Evolutionary conservation across 2,113 vertebrate species (phyloP), one percentile per base, ranked within the genome.

Genomic region (Andinoacara biseriatus): DNA sequence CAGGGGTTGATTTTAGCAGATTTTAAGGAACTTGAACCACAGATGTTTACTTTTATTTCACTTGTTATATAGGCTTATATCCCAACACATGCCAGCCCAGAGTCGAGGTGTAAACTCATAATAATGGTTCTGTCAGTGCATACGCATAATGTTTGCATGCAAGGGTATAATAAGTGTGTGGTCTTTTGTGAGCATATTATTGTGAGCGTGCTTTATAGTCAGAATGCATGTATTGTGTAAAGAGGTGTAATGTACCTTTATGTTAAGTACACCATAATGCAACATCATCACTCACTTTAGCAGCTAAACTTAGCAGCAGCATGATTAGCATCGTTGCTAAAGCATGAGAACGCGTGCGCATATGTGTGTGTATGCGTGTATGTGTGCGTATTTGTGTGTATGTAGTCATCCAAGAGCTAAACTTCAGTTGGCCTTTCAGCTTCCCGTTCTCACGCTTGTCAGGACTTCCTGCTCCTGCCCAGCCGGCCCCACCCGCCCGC

Each of bases 371-470:
- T 56, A 33, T 46, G 74, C 63, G 58, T 77, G 59, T 84, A 57
- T 74, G 67, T 58, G 56, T 78, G 56, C 61, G 60, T 62, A 35
- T 76, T 46, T 78, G 74, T 79, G 67, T 80, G 69, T 79, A 43
- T 57, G 56, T 40, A 46, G 75, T 56, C 59, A 40, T 80, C 78
- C 61, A 54, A 59, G 58, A 85, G 62, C 61, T 24, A 58, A n/a
- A 31, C 62, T 60, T 26, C 35, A 54, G 38, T 74, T 26, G 29
- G 22, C 22, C 90, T 90, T 90, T 91, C 62, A 92, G 88, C 56
- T 85, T 80, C 86, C 75, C 67, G 58, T 92, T 93, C 90, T 92
- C 92, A 93, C 81, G 84, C 75, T 78, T 58, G 78, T 88, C 87
- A 80, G 49, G 63, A 83, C 92, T 89, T 87, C 88, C 86, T 87